A percentile compares a stretch with the other conserved stretches of the same genome.
phyloP scores from a whole-genome alignment of 2,113 vertebrate genomes.

The Orientallactaga bullata region DNA sequence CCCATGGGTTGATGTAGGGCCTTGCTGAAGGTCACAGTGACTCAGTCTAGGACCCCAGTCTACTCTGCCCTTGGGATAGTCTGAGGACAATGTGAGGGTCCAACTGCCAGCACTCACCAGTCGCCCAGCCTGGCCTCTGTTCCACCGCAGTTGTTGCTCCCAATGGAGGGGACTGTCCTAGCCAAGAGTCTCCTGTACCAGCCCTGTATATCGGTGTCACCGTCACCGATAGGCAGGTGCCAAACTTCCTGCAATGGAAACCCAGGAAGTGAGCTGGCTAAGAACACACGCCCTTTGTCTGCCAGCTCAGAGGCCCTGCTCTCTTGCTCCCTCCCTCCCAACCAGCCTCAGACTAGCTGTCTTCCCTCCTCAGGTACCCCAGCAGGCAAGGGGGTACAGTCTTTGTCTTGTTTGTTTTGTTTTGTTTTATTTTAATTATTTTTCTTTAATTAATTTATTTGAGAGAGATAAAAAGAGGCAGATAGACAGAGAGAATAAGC shows the following conservation, averaged over 20 bases:
- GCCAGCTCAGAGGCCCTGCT: slow-evolving; percentile 33
- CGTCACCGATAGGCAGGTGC: slow-evolving; percentile 68
- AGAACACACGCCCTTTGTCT: slow-evolving; percentile 76
- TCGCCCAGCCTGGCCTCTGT: not conserved
- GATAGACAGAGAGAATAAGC: too few species aligned
- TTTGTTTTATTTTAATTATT: too few species aligned
- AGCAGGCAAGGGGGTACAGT: not conserved
- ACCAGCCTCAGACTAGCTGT: not conserved
- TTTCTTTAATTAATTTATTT: too few species aligned
- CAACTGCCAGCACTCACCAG: slow-evolving; percentile 48
- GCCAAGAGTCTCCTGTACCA: not conserved
- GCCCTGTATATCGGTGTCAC: slow-evolving; percentile 47
- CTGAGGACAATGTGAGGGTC: not conserved
- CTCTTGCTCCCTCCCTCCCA: not conserved
- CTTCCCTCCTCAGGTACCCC: not conserved
- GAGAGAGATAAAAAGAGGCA: too few species aligned
- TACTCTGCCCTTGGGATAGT: not conserved
- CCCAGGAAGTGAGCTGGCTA: slow-evolving; percentile 70
- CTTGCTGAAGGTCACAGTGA: not conserved
- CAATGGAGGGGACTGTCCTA: not conserved
- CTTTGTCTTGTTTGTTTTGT: not conserved
- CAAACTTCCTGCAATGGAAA: slow-evolving; percentile 77
- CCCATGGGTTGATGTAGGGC: not conserved
- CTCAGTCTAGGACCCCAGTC: not conserved
- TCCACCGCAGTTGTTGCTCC: not conserved